These are phyloP conservation scores for Exocentrus adspersus DNA, from an alignment of 2,888 invertebrate genomes.

Conservation along the genomic window DNA sequence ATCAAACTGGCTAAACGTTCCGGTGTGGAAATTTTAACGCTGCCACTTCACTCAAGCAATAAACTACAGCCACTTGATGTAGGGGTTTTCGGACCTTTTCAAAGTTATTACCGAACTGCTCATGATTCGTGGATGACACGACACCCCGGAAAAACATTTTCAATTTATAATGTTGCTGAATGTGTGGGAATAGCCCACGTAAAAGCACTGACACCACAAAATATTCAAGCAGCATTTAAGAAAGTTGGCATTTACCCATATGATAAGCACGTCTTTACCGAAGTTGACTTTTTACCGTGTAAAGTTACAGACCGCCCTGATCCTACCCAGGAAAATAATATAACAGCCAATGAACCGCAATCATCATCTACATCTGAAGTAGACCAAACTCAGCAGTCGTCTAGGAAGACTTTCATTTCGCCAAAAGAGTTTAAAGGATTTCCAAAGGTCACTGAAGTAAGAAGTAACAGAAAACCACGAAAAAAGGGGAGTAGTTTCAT, in stretches of 20 bases:
- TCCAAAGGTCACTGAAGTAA: neutral
- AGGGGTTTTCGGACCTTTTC: neutral
- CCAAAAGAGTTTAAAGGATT: conserved; percentile 1
- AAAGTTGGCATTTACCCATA: neutral
- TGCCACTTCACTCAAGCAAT: neutral
- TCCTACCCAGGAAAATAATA: neutral
- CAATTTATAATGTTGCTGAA: conserved; percentile 57
- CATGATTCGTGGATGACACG: neutral
- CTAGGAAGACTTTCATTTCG: neutral
- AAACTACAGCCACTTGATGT: neutral
- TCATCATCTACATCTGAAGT: neutral
- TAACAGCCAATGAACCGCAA: neutral
- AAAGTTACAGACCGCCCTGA: neutral
- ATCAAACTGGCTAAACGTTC: neutral
- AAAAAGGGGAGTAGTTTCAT: neutral
- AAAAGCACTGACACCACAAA: conserved; percentile 29
- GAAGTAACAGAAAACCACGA: neutral
- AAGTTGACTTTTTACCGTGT: neutral
- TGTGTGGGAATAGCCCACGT: conserved; percentile 34
- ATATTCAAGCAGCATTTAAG: neutral
- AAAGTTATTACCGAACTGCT: neutral
- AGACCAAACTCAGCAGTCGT: neutral
- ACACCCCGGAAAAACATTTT: conserved; percentile 41
- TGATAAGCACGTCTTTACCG: neutral
- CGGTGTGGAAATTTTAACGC: neutral